Base-by-base conservation (phyloP, 2,888 invertebrate species). In the Masnerella sp. region DNA sequence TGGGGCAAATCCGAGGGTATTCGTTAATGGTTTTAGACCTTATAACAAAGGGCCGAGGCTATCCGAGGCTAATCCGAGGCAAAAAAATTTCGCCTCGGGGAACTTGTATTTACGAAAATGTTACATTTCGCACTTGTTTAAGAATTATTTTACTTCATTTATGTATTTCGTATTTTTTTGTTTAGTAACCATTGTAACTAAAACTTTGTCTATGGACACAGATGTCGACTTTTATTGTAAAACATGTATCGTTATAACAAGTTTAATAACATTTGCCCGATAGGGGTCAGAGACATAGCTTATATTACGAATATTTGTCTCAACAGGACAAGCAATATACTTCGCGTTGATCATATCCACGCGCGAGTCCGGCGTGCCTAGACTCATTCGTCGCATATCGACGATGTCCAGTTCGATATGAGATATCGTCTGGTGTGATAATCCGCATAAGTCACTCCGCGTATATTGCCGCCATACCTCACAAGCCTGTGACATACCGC, bases 361-460 rank as follows among this genome's bases (percentile, higher is more conserved):
- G 77, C 74, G 81, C 82, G 80, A 78, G 84, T 83, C 81, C 79
- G 78, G 82, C 82, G 80, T 86, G 80, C 82, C 82, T 77, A 77
- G 75, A 81, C 80, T 85, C 87, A 86, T 86, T 85, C 86, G 81
- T 87, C 83, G 87, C 85, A 87, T 87, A 86, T 87, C 86, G 85
- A 84, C 83, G 81, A 81, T 83, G 85, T 84, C 83, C 84, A 75
- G 80, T 73, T 76, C 83, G 84, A 86, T 87, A 87, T 87, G 87
- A 87, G 86, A 86, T 85, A 86, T 85, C 84, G 83, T 74, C 79
- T 80, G 61, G 76, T 72, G 77, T 80, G 83, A 84, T 85, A 83
- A 85, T 84, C 83, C 85, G 79, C 81, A 84, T 83, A 82, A 85
- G 84, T 83, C 82, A 80, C 75, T 80, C 75, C 74, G 76, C 77